Evolutionary conservation across 2,888 invertebrate species (phyloP).

Genomic region (Oscheius onirici): DNA sequence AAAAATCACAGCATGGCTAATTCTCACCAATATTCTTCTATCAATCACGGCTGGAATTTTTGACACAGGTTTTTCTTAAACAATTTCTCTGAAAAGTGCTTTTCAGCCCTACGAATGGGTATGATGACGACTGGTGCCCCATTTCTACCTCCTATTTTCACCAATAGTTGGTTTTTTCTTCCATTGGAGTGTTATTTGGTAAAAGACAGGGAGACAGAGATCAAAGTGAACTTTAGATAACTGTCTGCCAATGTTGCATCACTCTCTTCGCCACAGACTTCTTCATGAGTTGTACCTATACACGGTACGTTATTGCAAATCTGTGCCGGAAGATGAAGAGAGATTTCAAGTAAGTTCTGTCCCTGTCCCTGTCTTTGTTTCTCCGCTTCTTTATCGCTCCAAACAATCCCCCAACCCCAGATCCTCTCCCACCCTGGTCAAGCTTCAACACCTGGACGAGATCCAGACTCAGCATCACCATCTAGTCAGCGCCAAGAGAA

Average conservation of each 20-base stretch:
- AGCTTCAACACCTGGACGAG: slow-evolving; percentile 19
- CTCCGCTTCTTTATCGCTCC: background rate
- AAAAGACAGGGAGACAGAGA: too few species aligned
- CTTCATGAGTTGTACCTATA: background rate
- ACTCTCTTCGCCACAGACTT: background rate
- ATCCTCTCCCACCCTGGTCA: background rate
- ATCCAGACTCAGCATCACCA: slow-evolving; percentile 11
- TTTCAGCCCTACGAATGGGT: background rate
- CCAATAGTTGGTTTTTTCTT: background rate
- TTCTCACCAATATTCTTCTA: background rate
- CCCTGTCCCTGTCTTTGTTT: background rate
- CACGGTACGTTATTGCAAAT: background rate
- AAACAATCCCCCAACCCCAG: background rate
- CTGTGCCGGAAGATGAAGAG: background rate
- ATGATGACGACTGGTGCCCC: background rate
- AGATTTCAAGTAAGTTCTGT: background rate
- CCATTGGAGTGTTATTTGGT: background rate
- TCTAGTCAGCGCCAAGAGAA: background rate
- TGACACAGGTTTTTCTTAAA: background rate
- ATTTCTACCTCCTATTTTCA: background rate
- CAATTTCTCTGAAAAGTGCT: background rate
- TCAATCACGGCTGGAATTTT: background rate
- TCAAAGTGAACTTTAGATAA: background rate
- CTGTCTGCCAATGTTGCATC: background rate
- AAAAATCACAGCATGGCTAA: background rate